Base-by-base conservation (phyloP, 2,113 vertebrate genomes). In the Solenodon paradoxus region DNA sequence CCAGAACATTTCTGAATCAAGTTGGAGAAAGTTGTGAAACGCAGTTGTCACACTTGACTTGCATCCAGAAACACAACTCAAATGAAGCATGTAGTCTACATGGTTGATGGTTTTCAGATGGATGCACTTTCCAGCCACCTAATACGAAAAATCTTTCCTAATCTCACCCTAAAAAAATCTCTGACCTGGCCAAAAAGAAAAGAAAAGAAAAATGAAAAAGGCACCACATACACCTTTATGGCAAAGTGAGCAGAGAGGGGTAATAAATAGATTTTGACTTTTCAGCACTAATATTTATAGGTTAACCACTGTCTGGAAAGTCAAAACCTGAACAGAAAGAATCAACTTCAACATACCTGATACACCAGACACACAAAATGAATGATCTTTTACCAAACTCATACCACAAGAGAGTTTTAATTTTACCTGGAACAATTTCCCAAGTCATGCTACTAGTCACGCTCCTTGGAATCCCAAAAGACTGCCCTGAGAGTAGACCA, bases 61-160 rank as follows among this genome's bases (percentile, higher is more conserved):
- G 2, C 26, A 45, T 94, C 97, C 97, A 98, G 97, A 98, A 97
- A 96, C 57, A 97, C 63, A 87, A 97, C 96, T 97, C 96, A 97
- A 98, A 97, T 95, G 95, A 96, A 97, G 92, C 97, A 93, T 96
- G 92, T 45, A 95, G 95, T 81, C 90, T 97, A 96, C 97, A 95
- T 38, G 92, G 97, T 89, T 97, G 97, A 98, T 97, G 96, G 92
- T 92, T 97, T 98, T 98, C 97, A 97, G 87, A 94, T 97, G 95
- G 64, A 88, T 86, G 96, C 63, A 96, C 88, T 97, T 97, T 78
- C 57, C 32, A 97, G 88, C 85, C 97, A 96, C 93, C 96, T 97
- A 97, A 96, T 96, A 96, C 68, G 61, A 95, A 98, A 98, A 98
- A 97, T 81, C 74, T 93, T 93, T 94, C 80, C 90, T 96, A 96